These are phyloP conservation scores for Agapornis canus DNA, from an alignment of 2,797 vertebrate genomes.

Conservation along the genomic window DNA sequence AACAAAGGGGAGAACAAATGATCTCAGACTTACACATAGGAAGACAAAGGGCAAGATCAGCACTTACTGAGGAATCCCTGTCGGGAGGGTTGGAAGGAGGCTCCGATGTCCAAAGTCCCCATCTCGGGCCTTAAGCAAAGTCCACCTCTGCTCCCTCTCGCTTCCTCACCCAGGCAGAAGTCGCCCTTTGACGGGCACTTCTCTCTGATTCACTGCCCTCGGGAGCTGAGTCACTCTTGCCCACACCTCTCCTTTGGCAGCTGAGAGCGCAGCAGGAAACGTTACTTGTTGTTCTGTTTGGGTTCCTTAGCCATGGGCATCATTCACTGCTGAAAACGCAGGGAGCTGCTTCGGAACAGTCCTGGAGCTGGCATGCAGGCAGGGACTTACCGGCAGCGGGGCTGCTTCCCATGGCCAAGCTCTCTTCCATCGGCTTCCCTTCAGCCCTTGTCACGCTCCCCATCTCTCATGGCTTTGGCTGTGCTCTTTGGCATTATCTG, in stretches of 20 bases:
- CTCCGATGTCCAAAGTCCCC: background rate
- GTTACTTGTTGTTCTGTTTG: background rate
- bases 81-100: background rate
- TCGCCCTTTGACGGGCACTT: background rate
- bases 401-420: background rate
- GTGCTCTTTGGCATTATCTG: conserved; percentile 47
- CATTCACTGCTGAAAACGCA: background rate
- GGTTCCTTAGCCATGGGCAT: background rate
- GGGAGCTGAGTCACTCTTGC: background rate
- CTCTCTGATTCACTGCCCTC: background rate
- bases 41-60: background rate
- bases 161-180: background rate
- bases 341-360: background rate
- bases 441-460: conserved; percentile 26
- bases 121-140: background rate
- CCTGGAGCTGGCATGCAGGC: background rate
- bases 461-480: background rate
- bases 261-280: background rate
- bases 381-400: background rate
- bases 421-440: conserved; percentile 28
- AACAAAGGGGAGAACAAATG: background rate
- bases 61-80: background rate
- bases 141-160: background rate
- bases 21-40: background rate
- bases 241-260: background rate